phyloP scores from a whole-genome alignment of 2,797 vertebrate genomes.

The Malurus leucopterus region DNA sequence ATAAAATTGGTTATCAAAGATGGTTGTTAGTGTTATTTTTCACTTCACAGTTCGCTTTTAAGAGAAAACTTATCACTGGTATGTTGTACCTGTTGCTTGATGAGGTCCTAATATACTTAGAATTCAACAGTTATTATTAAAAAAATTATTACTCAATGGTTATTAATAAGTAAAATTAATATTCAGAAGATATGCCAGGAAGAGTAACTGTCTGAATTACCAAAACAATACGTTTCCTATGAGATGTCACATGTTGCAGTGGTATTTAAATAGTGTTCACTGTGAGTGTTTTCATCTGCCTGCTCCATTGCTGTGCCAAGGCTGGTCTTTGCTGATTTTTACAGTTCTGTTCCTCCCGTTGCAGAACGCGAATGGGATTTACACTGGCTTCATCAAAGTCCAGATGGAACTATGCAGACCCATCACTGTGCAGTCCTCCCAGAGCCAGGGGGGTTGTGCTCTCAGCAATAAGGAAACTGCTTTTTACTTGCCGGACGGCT shows the following conservation, averaged over 20 bases:
- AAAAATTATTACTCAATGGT: background rate
- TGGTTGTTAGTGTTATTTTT: rapidly evolving
- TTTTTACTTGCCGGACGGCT: conserved; percentile 83
- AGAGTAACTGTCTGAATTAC: background rate
- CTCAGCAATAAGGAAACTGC: conserved; percentile 70
- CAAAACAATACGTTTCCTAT: background rate
- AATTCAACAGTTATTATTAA: background rate
- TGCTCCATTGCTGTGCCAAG: background rate
- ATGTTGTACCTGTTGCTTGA: background rate
- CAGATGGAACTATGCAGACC: conserved; percentile 90
- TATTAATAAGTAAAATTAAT: background rate
- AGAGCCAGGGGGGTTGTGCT: conserved; percentile 32
- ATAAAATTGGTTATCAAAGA: background rate
- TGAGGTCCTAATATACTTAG: background rate
- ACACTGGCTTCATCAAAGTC: conserved; percentile 97
- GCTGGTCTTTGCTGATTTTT: background rate
- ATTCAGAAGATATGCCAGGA: background rate
- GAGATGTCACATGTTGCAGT: rapidly evolving
- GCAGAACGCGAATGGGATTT: conserved; percentile 81
- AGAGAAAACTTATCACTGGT: background rate
- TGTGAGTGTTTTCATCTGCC: background rate
- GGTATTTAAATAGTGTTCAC: background rate
- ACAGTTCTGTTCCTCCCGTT: background rate
- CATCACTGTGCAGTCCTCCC: conserved; percentile 78
- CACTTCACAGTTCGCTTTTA: background rate